phyloP scores from a whole-genome alignment of 2,113 vertebrate species.

The Sinocyclocheilus rhinocerous region DNA sequence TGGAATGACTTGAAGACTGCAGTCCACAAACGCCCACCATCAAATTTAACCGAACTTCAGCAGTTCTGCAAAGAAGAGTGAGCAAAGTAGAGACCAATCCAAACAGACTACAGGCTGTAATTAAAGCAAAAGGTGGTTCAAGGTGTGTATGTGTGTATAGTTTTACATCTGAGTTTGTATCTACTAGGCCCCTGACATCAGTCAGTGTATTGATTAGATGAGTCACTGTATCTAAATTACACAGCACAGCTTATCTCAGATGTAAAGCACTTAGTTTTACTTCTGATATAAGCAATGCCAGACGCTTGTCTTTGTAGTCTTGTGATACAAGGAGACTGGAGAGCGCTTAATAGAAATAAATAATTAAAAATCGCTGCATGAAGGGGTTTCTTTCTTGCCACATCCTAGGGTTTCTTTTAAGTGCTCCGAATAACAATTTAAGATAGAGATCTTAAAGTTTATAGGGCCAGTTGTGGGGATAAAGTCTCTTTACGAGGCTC shows the following conservation, averaged over 20 bases:
- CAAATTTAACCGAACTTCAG: no score
- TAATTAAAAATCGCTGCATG: conserved; percentile 26
- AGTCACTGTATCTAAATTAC: conserved; percentile 4
- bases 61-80: no score
- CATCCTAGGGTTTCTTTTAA: conserved; percentile 24
- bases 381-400: not conserved
- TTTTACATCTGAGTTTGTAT: not conserved
- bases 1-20: no score
- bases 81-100: no score
- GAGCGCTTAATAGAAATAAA: conserved; percentile 37
- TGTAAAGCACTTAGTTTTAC: conserved; percentile 47
- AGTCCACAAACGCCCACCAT: no score
- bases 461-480: not conserved
- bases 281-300: not conserved
- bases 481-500: conserved; percentile 3
- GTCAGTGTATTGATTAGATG: conserved; percentile 35
- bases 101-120: no score
- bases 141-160: not conserved
- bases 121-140: no score
- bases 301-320: conserved; percentile 32
- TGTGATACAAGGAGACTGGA: not conserved
- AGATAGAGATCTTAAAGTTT: conserved; percentile 14
- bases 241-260: conserved; percentile 25
- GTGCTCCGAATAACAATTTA: conserved; percentile 2
- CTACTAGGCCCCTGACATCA: not conserved